Evolutionary conservation across 2,888 invertebrate species (phyloP).

Genomic region (Ophion slaviceki): DNA sequence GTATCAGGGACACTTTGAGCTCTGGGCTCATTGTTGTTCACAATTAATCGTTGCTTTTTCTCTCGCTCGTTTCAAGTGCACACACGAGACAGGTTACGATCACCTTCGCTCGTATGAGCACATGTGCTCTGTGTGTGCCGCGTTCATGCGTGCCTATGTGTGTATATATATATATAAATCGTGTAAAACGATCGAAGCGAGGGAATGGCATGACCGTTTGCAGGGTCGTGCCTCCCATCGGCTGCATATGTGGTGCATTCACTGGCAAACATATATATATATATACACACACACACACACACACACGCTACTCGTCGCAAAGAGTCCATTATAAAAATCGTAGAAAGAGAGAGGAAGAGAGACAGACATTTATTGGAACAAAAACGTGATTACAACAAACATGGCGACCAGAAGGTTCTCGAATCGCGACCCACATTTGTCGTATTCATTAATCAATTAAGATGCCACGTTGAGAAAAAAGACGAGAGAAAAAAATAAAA

Average conservation of each 20-base stretch:
- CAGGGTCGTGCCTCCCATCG: constrained; percentile 60
- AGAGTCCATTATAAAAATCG: constrained; percentile 28
- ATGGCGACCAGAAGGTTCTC: constrained; percentile 62
- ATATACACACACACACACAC: too few species aligned
- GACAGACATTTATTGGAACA: constrained; percentile 12
- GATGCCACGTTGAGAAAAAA: constrained; percentile 8
- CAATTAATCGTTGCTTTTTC: constrained; percentile 55
- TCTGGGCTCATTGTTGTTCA: constrained; percentile 56
- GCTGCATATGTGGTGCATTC: constrained; percentile 54
- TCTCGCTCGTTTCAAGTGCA: constrained; percentile 58
- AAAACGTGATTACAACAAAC: constrained; percentile 40
- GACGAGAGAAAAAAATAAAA: background rate
- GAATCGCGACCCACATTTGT: constrained; percentile 61
- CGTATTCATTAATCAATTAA: constrained; percentile 53
- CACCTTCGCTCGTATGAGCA: constrained; percentile 31
- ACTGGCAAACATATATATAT: constrained; percentile 56
- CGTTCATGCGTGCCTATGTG: background rate
- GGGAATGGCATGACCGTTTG: constrained; percentile 55
- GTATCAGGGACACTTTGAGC: constrained; percentile 57
- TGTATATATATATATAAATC: constrained; percentile 4
- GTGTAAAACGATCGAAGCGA: constrained; percentile 49
- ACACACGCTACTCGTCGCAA: constrained; percentile 27
- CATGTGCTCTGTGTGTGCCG: background rate
- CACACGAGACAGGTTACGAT: constrained; percentile 38
- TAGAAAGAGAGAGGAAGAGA: constrained; percentile 21